Percentiles rank a stretch among this genome's conserved stretches.
These are phyloP conservation scores for Myotis vivesi DNA, from an alignment of 2,797 vertebrate species.

Conservation along the genomic window DNA sequence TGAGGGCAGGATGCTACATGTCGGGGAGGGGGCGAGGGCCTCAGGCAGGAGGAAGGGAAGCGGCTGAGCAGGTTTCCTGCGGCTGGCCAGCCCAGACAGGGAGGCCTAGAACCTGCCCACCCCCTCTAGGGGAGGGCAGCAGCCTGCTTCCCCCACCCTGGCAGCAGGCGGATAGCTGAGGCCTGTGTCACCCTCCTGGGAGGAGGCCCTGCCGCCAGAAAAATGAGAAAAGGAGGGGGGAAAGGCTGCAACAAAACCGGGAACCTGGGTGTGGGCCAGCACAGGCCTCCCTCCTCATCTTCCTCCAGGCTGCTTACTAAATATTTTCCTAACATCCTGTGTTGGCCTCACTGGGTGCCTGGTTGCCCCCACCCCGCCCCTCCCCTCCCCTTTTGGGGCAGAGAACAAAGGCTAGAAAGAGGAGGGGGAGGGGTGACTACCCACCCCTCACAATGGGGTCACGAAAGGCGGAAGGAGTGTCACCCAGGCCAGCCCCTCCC, in stretches of 20 bases:
- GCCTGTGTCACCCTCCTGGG: constrained; percentile 77
- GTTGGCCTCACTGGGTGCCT: background rate
- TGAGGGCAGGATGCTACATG: background rate
- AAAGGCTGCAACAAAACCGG: background rate
- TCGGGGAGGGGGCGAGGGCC: constrained; percentile 15
- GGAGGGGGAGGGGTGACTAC: constrained; percentile 33
- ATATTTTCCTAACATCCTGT: constrained; percentile 74
- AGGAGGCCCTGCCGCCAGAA: constrained; percentile 73
- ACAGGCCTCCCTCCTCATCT: constrained; percentile 1
- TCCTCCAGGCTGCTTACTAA: constrained; percentile 26
- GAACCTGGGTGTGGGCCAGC: constrained; percentile 26
- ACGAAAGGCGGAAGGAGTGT: constrained; percentile 51
- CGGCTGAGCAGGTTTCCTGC: constrained; percentile 60
- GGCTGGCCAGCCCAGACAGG: constrained; percentile 9
- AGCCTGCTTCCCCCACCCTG: constrained; percentile 82
- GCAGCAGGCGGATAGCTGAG: constrained; percentile 62
- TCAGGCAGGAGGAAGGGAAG: background rate
- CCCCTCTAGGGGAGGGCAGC: constrained; percentile 65
- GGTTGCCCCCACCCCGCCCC: background rate
- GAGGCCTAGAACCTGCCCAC: constrained; percentile 39
- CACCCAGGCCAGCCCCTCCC: background rate
- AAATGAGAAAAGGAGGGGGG: background rate
- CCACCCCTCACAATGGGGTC: constrained; percentile 54
- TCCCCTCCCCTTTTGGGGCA: background rate
- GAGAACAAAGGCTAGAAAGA: constrained; percentile 71